A percentile compares a stretch with the other conserved stretches of the same genome.
These are phyloP conservation scores for Crossaster papposus DNA, from an alignment of 53 echinoderm and acorn worm species.

Conservation along the genomic window DNA sequence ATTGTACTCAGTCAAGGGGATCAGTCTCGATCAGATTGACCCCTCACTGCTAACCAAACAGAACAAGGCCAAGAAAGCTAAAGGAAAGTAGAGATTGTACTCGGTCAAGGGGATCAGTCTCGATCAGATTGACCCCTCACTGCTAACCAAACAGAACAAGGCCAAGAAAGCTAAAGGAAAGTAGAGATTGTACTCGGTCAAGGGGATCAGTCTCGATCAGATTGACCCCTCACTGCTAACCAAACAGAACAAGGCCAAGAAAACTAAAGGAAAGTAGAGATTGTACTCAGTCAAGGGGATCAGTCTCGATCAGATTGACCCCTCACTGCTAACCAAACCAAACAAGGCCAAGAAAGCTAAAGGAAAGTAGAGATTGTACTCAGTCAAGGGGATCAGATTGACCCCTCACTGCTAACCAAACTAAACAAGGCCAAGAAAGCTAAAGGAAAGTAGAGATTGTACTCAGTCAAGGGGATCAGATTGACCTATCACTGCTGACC, in stretches of 20 bases:
- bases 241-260: slow-evolving; percentile 79
- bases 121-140: slow-evolving; percentile 3
- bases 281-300: background rate
- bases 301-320: background rate
- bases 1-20: slow-evolving; percentile 80
- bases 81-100: slow-evolving; percentile 28
- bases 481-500: slow-evolving; percentile 50
- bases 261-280: slow-evolving; percentile 51
- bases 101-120: too few relatives aligned
- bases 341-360: slow-evolving; percentile 73
- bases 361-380: slow-evolving; percentile 19
- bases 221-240: slow-evolving; percentile 54
- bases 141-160: slow-evolving; percentile 77
- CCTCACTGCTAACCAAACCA: slow-evolving; percentile 72
- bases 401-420: slow-evolving; percentile 68
- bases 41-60: slow-evolving; percentile 81
- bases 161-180: slow-evolving; percentile 69
- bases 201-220: too few relatives aligned
- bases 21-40: slow-evolving; percentile 78
- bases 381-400: too few relatives aligned
- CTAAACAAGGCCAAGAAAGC: slow-evolving; percentile 74
- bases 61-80: slow-evolving; percentile 73
- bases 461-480: too few relatives aligned
- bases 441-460: slow-evolving; percentile 39
- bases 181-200: background rate